Evolutionary conservation across 2,888 invertebrate species (phyloP).

Genomic region (Rhingia rostrata): DNA sequence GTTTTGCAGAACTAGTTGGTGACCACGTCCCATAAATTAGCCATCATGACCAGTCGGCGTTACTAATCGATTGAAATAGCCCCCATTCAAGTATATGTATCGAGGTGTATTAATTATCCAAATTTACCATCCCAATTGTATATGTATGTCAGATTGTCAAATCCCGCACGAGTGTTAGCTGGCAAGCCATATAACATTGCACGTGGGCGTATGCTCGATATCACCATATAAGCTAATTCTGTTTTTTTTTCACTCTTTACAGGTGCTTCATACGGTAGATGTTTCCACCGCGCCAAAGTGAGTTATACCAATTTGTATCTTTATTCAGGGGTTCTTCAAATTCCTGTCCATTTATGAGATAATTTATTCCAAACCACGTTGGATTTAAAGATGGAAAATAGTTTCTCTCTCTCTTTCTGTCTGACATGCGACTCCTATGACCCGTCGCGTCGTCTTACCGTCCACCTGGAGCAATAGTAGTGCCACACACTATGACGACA

Average conservation of each 20-base stretch:
- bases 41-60: slow-evolving; percentile 10
- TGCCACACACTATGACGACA: slow-evolving; percentile 66
- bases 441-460: background rate
- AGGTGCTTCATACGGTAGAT: slow-evolving; percentile 70
- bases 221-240: slow-evolving; percentile 33
- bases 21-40: slow-evolving; percentile 25
- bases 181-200: slow-evolving; percentile 41
- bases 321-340: slow-evolving; percentile 57
- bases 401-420: slow-evolving; percentile 13
- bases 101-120: slow-evolving; percentile 48
- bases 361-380: slow-evolving; percentile 67
- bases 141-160: slow-evolving; percentile 25
- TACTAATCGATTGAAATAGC: slow-evolving; percentile 16
- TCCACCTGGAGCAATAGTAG: background rate
- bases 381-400: slow-evolving; percentile 44
- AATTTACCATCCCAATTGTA: slow-evolving; percentile 10
- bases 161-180: slow-evolving; percentile 15
- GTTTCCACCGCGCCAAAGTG: slow-evolving; percentile 66
- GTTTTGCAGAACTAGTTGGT: background rate
- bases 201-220: slow-evolving; percentile 51
- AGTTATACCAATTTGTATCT: slow-evolving; percentile 61
- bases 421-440: slow-evolving; percentile 20
- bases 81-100: slow-evolving; percentile 5
- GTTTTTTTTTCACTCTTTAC: slow-evolving; percentile 24
- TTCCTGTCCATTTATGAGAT: slow-evolving; percentile 50